These are phyloP conservation scores for Balearica regulorum DNA, from an alignment of 2,797 vertebrate genomes.

Conservation along the genomic window DNA sequence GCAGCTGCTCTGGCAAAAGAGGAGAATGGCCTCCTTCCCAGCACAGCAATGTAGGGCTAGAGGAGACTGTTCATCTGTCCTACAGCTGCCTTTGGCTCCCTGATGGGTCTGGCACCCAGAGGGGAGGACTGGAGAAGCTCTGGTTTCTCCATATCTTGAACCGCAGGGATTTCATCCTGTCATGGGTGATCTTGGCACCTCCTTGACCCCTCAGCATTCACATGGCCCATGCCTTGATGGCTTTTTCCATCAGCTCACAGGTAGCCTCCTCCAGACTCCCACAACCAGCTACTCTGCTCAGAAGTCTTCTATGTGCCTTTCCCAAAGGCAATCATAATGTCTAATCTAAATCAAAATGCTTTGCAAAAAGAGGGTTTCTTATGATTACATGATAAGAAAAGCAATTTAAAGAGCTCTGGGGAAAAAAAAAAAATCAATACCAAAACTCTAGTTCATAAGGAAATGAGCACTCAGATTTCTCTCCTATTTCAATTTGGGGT, in stretches of 20 bases:
- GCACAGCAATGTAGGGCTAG: accelerated
- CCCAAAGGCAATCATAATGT: accelerated
- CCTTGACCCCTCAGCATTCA: background rate
- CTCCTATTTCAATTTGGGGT: background rate
- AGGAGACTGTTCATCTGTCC: background rate
- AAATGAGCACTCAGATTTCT: background rate
- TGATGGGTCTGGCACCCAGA: background rate
- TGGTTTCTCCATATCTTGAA: background rate
- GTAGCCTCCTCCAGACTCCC: background rate
- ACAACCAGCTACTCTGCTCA: background rate
- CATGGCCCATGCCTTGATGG: background rate
- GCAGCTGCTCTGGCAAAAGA: background rate
- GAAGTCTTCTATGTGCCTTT: background rate
- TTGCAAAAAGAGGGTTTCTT: background rate
- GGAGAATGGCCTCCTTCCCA: background rate
- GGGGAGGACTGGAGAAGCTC: background rate
- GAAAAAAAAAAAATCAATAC: background rate
- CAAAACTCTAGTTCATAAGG: background rate
- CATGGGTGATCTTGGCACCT: background rate
- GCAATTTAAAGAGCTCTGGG: background rate
- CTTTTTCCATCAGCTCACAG: background rate
- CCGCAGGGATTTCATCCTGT: background rate
- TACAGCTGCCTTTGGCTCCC: background rate
- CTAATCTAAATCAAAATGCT: background rate
- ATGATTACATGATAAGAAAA: background rate